phyloP scores from a whole-genome alignment of 1,140 invertebrate genomes.

The Physella acuta region DNA sequence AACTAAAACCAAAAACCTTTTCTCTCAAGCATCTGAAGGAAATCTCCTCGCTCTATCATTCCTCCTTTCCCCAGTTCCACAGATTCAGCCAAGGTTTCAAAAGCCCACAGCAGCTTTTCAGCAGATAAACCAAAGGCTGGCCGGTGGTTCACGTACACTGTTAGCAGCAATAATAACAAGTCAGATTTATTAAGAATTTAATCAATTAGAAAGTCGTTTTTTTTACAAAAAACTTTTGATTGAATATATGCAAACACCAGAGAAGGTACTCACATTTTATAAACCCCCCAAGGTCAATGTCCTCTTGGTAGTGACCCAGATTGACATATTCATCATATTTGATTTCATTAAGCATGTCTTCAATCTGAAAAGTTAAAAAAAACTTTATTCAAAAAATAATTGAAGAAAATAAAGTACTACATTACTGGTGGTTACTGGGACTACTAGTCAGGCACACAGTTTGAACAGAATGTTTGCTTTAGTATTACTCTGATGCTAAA shows the following conservation, averaged over 20 bases:
- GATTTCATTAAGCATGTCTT: slow-evolving; percentile 70
- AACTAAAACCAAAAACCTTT: no score
- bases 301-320: slow-evolving; percentile 61
- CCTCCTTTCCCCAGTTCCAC: slow-evolving; percentile 32
- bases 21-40: slow-evolving; percentile 54
- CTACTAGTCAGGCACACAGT: no score
- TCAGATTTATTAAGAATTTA: neutral
- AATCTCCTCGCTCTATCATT: slow-evolving; percentile 49
- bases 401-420: no score
- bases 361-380: slow-evolving; percentile 62
- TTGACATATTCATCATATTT: slow-evolving; percentile 66
- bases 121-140: slow-evolving; percentile 63
- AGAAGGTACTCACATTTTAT: slow-evolving; percentile 63
- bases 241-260: neutral
- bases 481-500: neutral
- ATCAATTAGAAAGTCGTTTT: neutral
- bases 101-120: slow-evolving; percentile 52
- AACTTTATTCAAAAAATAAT: no score
- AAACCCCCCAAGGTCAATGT: slow-evolving; percentile 72
- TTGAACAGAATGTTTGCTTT: neutral
- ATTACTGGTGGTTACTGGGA: no score
- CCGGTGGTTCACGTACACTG: slow-evolving; percentile 72
- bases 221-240: neutral
- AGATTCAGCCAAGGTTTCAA: slow-evolving; percentile 50
- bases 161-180: slow-evolving; percentile 13